Evolutionary conservation across 2,797 vertebrate species (phyloP).

Genomic region (Eulemur coronatus): DNA sequence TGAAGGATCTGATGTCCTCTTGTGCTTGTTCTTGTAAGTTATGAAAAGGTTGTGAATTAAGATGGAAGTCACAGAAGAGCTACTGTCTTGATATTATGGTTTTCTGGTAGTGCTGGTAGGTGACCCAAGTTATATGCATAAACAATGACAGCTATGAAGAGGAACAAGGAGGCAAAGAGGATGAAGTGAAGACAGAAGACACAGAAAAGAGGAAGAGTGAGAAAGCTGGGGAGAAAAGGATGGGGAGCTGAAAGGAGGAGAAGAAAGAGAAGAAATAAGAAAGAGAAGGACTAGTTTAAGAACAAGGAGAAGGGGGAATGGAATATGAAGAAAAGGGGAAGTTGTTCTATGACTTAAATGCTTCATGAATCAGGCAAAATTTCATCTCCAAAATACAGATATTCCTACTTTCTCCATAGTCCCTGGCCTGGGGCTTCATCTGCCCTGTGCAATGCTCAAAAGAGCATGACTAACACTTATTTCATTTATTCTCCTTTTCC

Average conservation of each 20-base stretch:
- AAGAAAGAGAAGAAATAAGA: neutral
- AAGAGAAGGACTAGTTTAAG: neutral
- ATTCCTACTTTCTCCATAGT: neutral
- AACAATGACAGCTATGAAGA: neutral
- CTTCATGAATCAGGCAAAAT: neutral
- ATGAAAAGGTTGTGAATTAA: neutral
- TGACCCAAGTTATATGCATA: accelerated
- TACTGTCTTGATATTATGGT: neutral
- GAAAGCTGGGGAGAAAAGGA: neutral
- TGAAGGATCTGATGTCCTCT: constrained; percentile 32
- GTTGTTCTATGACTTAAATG: neutral
- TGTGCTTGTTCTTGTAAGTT: constrained; percentile 59
- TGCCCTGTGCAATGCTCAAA: neutral
- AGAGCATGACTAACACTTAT: neutral
- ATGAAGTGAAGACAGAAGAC: neutral
- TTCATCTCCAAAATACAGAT: neutral
- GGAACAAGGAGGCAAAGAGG: neutral
- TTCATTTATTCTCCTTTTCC: neutral
- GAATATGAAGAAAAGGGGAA: neutral
- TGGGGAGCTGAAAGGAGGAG: accelerated
- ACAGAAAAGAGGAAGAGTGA: neutral
- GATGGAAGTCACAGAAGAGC: neutral
- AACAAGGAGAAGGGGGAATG: neutral
- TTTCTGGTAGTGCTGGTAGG: neutral
- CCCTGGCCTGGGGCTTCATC: neutral